Conservation (phyloP, 2,113 vertebrate species). For the Microcebus murinus region DNA sequence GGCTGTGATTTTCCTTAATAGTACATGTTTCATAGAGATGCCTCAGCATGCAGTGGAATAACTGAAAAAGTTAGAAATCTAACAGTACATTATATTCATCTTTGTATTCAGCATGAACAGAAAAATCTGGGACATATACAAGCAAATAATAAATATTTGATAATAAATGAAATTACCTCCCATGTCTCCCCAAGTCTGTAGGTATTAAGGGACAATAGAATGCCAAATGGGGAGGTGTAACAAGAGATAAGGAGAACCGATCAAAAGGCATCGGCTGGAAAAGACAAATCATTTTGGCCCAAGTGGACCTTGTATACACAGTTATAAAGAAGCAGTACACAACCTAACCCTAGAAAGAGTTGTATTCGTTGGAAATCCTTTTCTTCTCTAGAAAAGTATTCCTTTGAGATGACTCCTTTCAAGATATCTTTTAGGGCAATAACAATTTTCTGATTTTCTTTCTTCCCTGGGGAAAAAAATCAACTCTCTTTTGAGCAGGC, state of each 20-base stretch:
- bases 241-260: neutral
- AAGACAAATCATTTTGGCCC: neutral
- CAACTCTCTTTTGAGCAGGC: neutral
- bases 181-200: neutral
- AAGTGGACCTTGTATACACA: neutral
- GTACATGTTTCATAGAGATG: neutral
- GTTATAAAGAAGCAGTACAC: neutral
- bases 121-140: neutral
- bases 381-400: neutral
- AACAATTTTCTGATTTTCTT: constrained; percentile 35
- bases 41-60: neutral
- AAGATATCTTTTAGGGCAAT: neutral
- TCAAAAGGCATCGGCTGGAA: neutral
- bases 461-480: neutral
- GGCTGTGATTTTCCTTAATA: neutral
- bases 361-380: neutral
- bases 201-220: neutral
- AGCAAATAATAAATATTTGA: neutral
- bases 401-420: neutral
- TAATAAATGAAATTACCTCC: neutral
- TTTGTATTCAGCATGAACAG: neutral
- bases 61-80: neutral
- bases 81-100: neutral
- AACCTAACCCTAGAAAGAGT: neutral
- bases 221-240: neutral